Conservation (phyloP, 2,797 vertebrate species). For the Uromys caudimaculatus region DNA sequence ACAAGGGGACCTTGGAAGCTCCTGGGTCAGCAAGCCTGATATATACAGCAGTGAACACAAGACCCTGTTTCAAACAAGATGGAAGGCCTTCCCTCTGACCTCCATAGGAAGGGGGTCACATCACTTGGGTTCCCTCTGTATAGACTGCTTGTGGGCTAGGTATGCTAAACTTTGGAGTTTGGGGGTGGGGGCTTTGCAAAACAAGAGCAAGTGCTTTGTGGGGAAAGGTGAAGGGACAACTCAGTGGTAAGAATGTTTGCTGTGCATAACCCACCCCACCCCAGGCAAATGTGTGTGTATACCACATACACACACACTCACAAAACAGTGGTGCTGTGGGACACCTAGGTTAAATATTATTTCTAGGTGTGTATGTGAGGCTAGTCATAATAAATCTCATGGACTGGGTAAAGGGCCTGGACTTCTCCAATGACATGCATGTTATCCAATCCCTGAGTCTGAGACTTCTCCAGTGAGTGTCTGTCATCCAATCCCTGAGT, state of each 20-base stretch:
- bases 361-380: background rate
- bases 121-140: rapidly evolving
- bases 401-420: background rate
- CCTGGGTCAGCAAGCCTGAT: background rate
- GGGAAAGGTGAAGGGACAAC: no score
- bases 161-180: background rate
- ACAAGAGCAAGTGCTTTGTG: background rate
- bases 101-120: background rate
- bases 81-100: background rate
- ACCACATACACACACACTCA: background rate
- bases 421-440: background rate
- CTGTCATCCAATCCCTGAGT: background rate
- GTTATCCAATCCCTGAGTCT: background rate
- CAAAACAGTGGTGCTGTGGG: background rate
- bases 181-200: background rate
- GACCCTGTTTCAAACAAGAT: background rate
- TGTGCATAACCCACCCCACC: background rate
- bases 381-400: background rate
- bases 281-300: background rate
- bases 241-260: no score
- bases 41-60: background rate
- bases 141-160: background rate
- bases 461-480: background rate
- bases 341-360: background rate
- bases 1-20: background rate